Evolutionary conservation across 92 coral and sea anemone species (phyloP), one percentile per base, ranked within the genome.

Genomic region (Heteractis magnifica): DNA sequence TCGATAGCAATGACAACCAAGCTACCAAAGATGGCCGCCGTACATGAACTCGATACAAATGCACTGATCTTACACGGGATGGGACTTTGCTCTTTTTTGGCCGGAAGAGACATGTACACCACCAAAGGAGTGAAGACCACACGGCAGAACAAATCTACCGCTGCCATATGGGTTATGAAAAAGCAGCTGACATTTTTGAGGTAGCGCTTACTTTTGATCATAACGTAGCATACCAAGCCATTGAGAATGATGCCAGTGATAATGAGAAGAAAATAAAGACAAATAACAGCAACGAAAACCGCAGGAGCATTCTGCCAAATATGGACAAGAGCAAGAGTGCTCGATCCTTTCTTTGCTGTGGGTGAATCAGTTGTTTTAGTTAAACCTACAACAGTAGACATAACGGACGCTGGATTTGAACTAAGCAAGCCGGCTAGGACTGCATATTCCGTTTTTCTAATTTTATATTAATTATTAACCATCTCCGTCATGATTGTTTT

Each of bases 21-120:
- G 82, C 90, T 81, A 56, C 82, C 80, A 77, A 87, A 87, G 75
- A 87, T 75, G 49, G 86, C 90, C 6, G 86, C 79, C 3, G 81
- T 71, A 76, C 90, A 87, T 6, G 86, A 62, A 41, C 72, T 78
- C 10, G 78, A 52, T 65, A 87, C 20, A 53, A 87, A 87, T 20
- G 51, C 74, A 19, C 12, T 81, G n/a, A 71, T 49, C 71, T 87
- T 82, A 70, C 90, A 87, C 44, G 84, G 77, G 12, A 81, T 68
- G 14, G 77, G 52, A 81, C 84, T 72, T 5, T 18, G 84, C 10
- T 6, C 41, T 11, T 12, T 51, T 19, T 5, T 18, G 10, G 78
- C 64, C 10, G 68, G 83, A 21, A 84, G 56, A 51, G 86, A 88
- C 18, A 71, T 23, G 62, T 65, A 51, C 23, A 81, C 49, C 65